phyloP scores from a whole-genome alignment of 2,797 vertebrate species.

The Oreochromis grahami region DNA sequence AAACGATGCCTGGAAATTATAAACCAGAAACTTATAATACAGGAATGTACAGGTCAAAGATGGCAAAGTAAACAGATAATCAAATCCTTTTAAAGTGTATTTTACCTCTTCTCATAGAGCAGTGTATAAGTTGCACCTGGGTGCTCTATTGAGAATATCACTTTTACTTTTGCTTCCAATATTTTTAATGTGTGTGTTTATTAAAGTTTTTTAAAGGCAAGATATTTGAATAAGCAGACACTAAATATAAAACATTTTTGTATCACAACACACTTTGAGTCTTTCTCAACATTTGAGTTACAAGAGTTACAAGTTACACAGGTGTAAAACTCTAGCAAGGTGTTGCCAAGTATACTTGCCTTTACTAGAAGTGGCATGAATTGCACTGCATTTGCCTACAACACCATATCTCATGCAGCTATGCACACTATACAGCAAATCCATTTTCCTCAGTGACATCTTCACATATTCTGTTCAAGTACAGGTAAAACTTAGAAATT shows the following conservation, averaged over 20 bases:
- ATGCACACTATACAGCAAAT: too few species aligned
- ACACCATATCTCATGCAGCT: not conserved
- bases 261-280: not conserved
- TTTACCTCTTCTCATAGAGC: not conserved
- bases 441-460: not conserved
- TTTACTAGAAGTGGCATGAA: not conserved
- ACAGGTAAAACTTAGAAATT: not conserved
- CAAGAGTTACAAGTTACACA: too few species aligned
- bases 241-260: not conserved
- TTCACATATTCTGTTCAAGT: not conserved
- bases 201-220: not conserved
- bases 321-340: too few species aligned
- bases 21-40: too few species aligned
- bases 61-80: too few species aligned
- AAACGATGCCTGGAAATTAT: too few species aligned
- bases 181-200: not conserved
- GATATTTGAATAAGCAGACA: not conserved
- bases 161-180: not conserved
- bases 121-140: not conserved
- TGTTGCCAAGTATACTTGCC: too few species aligned
- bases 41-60: too few species aligned
- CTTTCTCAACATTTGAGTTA: not conserved
- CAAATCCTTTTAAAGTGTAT: not conserved
- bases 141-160: not conserved
- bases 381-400: not conserved